These are phyloP conservation scores for Esox niger DNA, from an alignment of 2,113 vertebrate species.

Conservation along the genomic window DNA sequence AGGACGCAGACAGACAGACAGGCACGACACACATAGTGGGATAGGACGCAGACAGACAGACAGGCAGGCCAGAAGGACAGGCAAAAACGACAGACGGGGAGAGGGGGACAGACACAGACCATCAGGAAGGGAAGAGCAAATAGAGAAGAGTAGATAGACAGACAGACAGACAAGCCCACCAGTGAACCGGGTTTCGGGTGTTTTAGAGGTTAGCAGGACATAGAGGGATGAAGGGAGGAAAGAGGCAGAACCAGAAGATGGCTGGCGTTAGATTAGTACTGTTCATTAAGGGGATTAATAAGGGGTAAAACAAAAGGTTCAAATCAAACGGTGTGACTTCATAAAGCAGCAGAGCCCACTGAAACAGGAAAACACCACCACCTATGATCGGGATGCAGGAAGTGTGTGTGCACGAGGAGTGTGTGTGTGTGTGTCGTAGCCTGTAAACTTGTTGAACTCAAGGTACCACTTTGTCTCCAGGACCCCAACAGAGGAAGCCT, in stretches of 20 bases:
- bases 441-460: background rate
- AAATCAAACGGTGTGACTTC: slow-evolving; percentile 22
- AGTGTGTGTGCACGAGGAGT: slow-evolving; percentile 11
- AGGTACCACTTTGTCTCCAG: background rate
- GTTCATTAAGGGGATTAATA: slow-evolving; percentile 41
- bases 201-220: slow-evolving; percentile 26
- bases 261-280: slow-evolving; percentile 53
- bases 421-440: background rate
- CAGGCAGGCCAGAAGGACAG: slow-evolving; percentile 58
- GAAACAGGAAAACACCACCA: slow-evolving; percentile 24
- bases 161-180: slow-evolving; percentile 57
- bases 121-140: slow-evolving; percentile 50
- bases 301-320: slow-evolving; percentile 38
- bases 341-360: slow-evolving; percentile 33
- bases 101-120: slow-evolving; percentile 59
- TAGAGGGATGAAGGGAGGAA: slow-evolving; percentile 35
- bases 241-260: slow-evolving; percentile 46
- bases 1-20: too few species aligned
- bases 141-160: slow-evolving; percentile 54
- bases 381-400: slow-evolving; percentile 25
- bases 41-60: slow-evolving; percentile 65
- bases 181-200: slow-evolving; percentile 48
- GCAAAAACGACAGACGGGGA: slow-evolving; percentile 63
- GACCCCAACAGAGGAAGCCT: background rate
- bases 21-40: slow-evolving; percentile 62